Evolutionary conservation across 2,797 vertebrate species (phyloP), one percentile per base, ranked within the genome.

Genomic region (Hypotaenidia okinawae): DNA sequence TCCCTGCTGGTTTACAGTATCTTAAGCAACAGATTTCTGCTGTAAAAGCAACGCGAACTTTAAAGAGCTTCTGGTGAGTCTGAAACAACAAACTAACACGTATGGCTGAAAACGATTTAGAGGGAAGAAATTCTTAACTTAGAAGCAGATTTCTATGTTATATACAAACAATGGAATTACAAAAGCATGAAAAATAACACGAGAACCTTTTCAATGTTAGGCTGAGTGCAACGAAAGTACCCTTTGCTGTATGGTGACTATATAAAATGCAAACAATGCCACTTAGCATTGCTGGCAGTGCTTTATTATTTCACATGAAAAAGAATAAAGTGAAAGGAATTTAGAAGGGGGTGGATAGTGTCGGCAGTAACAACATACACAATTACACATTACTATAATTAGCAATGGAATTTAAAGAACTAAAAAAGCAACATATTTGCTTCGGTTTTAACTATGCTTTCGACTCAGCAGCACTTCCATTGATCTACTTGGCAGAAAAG

Each of bases 321-420:
- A 91, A 63, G 59, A 92, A 76, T 54, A 73, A 2, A 92, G 83
- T 23, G 93, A 94, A 79, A 91, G 73, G 85, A 87, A 93, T 92
- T 91, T 27, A 57, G 77, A 51, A 76, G 82, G 17, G 18, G 15
- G 62, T 90, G 84, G 84, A 67, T 3, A 57, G 79, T 58, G 43
- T 88, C 89, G 87, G 77, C 70, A 79, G 70, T 70, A 84, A 74
- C 59, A 89, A 90, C 64, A 68, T 51, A 54, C 49, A 25, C 21
- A 57, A 76, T 75, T 68, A 78, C 81, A 81, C 41, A 21, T 55
- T 58, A 11, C 87, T 92, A 84, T 89, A 94, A 93, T 95, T 89
- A 94, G 87, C 70, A 86, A 61, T 81, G 89, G 78, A 92, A 95
- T 88, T 39, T 51, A 88, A 92, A 92, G 86, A 88, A 90, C 75